phyloP scores from a whole-genome alignment of 2,888 invertebrate species.

The Acronicta psi region DNA sequence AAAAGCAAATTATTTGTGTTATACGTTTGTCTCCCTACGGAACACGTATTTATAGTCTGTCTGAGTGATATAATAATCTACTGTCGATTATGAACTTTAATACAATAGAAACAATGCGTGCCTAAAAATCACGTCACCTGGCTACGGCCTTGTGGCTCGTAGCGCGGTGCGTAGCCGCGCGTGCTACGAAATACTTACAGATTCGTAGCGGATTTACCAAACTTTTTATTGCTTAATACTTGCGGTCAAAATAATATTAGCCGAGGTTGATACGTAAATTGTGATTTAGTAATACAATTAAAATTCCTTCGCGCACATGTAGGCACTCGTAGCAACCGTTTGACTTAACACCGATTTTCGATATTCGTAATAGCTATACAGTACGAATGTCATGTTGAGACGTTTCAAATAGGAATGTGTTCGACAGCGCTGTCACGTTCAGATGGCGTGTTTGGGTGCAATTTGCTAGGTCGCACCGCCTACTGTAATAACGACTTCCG shows the following conservation, averaged over 20 bases:
- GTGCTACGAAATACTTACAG: conserved; percentile 59
- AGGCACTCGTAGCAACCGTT: conserved; percentile 26
- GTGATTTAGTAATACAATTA: conserved; percentile 48
- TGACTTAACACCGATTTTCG: conserved; percentile 60
- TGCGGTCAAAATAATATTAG: conserved; percentile 54
- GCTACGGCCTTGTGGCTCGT: conserved; percentile 56
- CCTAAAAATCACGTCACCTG: conserved; percentile 43
- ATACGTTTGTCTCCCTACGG: conserved; percentile 10
- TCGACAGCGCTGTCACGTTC: conserved; percentile 88
- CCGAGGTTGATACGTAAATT: conserved; percentile 38
- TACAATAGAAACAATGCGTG: conserved; percentile 44
- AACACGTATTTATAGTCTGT: background rate
- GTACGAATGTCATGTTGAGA: conserved; percentile 80
- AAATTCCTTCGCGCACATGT: conserved; percentile 34
- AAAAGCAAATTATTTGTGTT: conserved; percentile 6
- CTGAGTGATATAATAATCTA: background rate
- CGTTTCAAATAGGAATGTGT: conserved; percentile 87
- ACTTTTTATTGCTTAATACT: conserved; percentile 59
- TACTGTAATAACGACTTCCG: conserved; percentile 89
- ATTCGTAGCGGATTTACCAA: conserved; percentile 54
- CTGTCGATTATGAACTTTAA: conserved; percentile 22
- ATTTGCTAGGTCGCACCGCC: conserved; percentile 87
- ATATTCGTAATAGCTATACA: conserved; percentile 74
- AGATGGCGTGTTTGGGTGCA: conserved; percentile 87
- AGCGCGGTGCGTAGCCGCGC: conserved; percentile 54